Evolutionary conservation across 1,140 invertebrate genomes (phyloP).

Genomic region (Aphelinus certus): DNA sequence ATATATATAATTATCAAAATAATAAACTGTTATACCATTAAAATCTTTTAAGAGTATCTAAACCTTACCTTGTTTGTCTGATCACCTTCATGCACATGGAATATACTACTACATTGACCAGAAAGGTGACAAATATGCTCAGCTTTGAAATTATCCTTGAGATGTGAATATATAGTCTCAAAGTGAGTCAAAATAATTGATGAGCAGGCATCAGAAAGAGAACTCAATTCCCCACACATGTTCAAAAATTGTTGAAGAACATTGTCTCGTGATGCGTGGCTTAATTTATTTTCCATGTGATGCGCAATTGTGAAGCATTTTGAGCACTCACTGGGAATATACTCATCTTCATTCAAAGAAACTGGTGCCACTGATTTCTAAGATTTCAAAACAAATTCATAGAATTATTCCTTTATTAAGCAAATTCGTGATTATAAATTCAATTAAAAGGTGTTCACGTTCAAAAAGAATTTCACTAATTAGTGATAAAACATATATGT

Average conservation of each 20-base stretch:
- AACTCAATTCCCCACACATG: slow-evolving; percentile 73
- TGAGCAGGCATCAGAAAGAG: slow-evolving; percentile 81
- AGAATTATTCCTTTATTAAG: background rate
- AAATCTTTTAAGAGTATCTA: background rate
- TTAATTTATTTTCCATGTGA: slow-evolving; percentile 60
- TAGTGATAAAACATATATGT: slow-evolving; percentile 40
- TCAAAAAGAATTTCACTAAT: slow-evolving; percentile 26
- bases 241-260: slow-evolving; percentile 51
- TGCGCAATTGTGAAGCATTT: slow-evolving; percentile 59
- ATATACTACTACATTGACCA: slow-evolving; percentile 74
- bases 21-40: background rate
- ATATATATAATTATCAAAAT: slow-evolving; percentile 12
- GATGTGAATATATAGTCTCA: slow-evolving; percentile 71
- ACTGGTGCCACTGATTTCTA: slow-evolving; percentile 12
- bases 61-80: slow-evolving; percentile 55
- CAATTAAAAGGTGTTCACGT: background rate
- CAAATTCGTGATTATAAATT: slow-evolving; percentile 9
- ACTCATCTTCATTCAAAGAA: slow-evolving; percentile 53
- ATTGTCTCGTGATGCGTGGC: slow-evolving; percentile 46
- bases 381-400: slow-evolving; percentile 3
- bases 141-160: slow-evolving; percentile 72
- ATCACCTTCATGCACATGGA: slow-evolving; percentile 73
- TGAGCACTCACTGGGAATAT: slow-evolving; percentile 58
- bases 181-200: slow-evolving; percentile 78
- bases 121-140: slow-evolving; percentile 77